Base-by-base conservation (phyloP, 2,797 vertebrate genomes). In the Rhabdomys pumilio region DNA sequence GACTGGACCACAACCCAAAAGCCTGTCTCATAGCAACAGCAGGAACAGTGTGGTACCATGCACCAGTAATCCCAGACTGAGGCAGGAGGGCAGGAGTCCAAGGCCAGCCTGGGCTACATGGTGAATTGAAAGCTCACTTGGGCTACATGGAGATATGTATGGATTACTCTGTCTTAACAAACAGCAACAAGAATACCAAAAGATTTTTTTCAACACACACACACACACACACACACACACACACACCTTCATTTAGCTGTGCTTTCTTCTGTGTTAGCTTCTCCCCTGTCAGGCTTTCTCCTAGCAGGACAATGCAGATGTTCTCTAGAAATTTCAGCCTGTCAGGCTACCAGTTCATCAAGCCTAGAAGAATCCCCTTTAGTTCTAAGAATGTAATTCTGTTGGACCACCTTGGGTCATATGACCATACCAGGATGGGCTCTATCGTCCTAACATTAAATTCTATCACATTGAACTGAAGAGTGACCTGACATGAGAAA, bases 261-360 rank as follows among this genome's bases (percentile, higher is more conserved):
- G 77, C 65, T 93, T 53, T 93, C 90, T 85, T 57, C 50, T 26
- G 47, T 55, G n/a, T 67, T 85, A 53, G 50, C 34, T 31, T 86
- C 61, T 72, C 47, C 34, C 13, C 34, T 72, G 7, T 17, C 65
- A 26, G 26, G 47, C 47, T 72, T 86, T 91, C 53, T 77, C 55
- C n/a, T 11, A 67, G 50, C 4, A 24, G 44, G 26, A 17, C 38
- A 86, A 19, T 1, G 17, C 79, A 80, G 57, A 89, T 55, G 1
- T 1, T 59, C 31, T 73, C 79, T 55, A 76, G 41, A 96, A 88
- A 44, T 77, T 92, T n/a, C 76, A 92, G 22, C 19, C n/a, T 89
- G 73, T 14, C 3, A 72, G 65, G 29, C 26, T 59, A 15, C 67
- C 81, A 34, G 53, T 63, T 93, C 89, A 53, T 59, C 80, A 50